Conservation (phyloP, 2,113 vertebrate species). For the Pionites leucogaster region DNA sequence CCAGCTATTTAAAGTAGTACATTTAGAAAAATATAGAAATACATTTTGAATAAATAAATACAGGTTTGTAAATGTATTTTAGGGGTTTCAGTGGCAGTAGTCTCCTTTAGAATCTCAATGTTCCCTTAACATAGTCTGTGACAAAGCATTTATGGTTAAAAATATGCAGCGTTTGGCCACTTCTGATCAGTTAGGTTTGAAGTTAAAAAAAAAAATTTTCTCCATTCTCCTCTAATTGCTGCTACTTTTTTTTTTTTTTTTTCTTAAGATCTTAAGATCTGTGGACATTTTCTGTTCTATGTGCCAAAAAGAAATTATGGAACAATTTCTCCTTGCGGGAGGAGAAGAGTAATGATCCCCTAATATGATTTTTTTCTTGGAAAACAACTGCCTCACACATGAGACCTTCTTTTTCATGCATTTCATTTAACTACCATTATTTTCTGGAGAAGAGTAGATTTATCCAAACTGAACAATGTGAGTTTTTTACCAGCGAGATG, state of each 20-base stretch:
- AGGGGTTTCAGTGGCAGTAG: background rate
- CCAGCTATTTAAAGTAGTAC: background rate
- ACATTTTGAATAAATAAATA: background rate
- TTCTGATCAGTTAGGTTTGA: background rate
- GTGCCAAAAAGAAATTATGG: background rate
- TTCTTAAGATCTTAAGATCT: background rate
- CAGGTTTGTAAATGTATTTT: background rate
- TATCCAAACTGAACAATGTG: background rate
- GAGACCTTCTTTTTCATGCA: background rate
- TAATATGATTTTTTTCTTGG: background rate
- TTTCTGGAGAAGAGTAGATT: background rate
- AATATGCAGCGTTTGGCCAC: accelerated
- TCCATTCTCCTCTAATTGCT: accelerated
- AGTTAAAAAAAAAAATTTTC: background rate
- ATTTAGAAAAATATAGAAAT: background rate
- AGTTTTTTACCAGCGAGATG: background rate
- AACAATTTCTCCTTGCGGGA: background rate
- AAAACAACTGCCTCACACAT: background rate
- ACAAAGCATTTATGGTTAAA: background rate
- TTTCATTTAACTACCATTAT: background rate
- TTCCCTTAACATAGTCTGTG: background rate
- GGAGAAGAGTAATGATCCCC: background rate
- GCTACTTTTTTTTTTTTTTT: background rate
- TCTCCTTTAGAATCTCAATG: background rate
- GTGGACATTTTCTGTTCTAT: background rate